Base-by-base conservation (phyloP, 2,888 invertebrate species). In the Diabrotica balteata region DNA sequence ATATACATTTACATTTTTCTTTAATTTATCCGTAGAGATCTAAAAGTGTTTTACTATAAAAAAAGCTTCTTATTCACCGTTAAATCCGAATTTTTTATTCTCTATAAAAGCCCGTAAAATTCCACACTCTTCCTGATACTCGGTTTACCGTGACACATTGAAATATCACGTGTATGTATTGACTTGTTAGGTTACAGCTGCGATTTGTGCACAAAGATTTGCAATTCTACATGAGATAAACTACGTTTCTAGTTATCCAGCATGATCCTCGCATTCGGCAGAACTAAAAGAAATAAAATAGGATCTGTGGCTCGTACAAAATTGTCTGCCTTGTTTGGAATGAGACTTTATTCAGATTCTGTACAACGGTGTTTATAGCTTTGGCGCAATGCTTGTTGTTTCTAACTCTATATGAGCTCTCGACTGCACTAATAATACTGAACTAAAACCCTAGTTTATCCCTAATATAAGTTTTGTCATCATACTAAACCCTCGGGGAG, bases 351-450 rank as follows among this genome's bases (percentile, higher is more conserved):
- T 71, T 71, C 68, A 68, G 66, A 66, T 47, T 66, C 46, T 60
- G 67, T 58, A 61, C 52, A 64, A 59, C 66, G 66, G 62, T 71
- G 70, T 71, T 71, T 71, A 68, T 66, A 61, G 65, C 53, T 67
- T 71, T 71, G 70, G 68, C 66, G 68, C 66, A 63, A 68, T 63
- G 69, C 66, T 66, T 66, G 69, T 66, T 69, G 49, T 66, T 63
- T 22, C 43, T 57, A 66, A 66, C 66, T 63, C 61, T 57, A 53
- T 60, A 59, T 63, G 57, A 50, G 69, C 17, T 22, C 62, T 69
- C 63, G 63, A 69, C 63, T 58, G 63, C 47, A 63, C 69, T 69
- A 66, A 69, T 69, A 69, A 66, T 69, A 50, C 63, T 66, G 58
- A 66, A 32, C 49, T 46, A 46, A 45, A 64, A 10, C 50, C 50